Evolutionary conservation across 2,113 vertebrate genomes (phyloP).

Genomic region (Apus apus): DNA sequence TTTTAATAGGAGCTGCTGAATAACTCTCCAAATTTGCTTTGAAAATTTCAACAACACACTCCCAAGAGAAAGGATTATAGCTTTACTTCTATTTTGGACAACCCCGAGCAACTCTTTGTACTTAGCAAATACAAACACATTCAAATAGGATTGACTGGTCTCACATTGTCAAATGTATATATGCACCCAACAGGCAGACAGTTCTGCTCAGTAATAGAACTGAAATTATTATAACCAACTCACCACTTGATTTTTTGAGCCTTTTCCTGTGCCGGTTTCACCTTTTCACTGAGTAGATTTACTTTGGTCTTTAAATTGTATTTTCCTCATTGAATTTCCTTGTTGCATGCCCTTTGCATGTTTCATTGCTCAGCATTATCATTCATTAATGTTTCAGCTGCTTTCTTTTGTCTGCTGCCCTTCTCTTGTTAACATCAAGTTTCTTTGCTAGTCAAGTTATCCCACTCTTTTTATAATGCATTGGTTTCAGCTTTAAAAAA

Average conservation of each 20-base stretch:
- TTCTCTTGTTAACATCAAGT: conserved; percentile 57
- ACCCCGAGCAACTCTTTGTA: not conserved
- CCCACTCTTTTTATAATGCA: conserved; percentile 29
- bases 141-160: not conserved
- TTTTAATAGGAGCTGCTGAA: not conserved
- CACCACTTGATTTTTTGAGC: not conserved
- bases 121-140: conserved; percentile 22
- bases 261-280: conserved; percentile 15
- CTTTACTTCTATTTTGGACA: not conserved
- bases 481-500: conserved; percentile 37
- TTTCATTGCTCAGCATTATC: conserved; percentile 59
- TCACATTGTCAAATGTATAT: not conserved
- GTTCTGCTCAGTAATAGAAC: conserved; percentile 4
- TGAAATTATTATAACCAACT: conserved; percentile 29
- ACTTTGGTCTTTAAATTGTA: conserved; percentile 36
- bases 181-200: not conserved
- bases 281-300: conserved; percentile 34
- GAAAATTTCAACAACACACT: not conserved
- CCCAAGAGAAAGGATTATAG: not conserved
- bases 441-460: conserved; percentile 61
- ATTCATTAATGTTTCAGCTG: conserved; percentile 60
- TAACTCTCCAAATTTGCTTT: not conserved
- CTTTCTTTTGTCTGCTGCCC: conserved; percentile 56
- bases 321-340: conserved; percentile 54
- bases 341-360: conserved; percentile 20